Percentiles rank a stretch among this genome's conserved stretches.
These are phyloP conservation scores for Tamias sibiricus DNA, from an alignment of 2,113 vertebrate genomes.

Conservation along the genomic window DNA sequence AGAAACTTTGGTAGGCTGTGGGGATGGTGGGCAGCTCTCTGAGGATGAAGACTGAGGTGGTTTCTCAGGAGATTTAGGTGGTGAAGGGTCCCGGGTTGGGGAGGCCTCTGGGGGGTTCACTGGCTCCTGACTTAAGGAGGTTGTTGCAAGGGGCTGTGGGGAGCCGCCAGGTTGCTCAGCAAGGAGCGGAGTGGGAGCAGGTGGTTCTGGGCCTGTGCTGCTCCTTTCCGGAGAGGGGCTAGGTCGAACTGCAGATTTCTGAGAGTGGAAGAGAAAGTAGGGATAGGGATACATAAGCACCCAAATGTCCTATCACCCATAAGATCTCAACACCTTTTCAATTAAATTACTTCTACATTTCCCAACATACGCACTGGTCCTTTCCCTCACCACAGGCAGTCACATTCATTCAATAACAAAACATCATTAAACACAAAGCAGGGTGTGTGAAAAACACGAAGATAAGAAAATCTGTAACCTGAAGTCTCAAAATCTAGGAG, in stretches of 20 bases:
- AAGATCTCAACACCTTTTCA: conserved; percentile 11
- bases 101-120: conserved; percentile 75
- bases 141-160: conserved; percentile 67
- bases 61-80: conserved; percentile 81
- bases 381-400: not conserved
- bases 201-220: conserved; percentile 78
- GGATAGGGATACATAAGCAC: conserved; percentile 59
- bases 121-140: conserved; percentile 79
- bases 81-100: conserved; percentile 68
- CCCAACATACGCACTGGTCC: not conserved
- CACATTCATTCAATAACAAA: not conserved
- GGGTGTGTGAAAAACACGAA: not conserved
- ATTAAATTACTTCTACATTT: not conserved
- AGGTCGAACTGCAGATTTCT: conserved; percentile 80
- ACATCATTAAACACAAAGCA: not conserved
- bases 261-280: conserved; percentile 67
- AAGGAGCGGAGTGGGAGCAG: conserved; percentile 77
- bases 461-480: not conserved
- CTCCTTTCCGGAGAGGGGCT: conserved; percentile 82
- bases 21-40: conserved; percentile 77
- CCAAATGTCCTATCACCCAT: not conserved
- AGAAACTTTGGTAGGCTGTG: conserved; percentile 78
- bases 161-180: conserved; percentile 79
- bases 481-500: not conserved
- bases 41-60: conserved; percentile 73